Percentiles rank a stretch among this genome's conserved stretches.
These are phyloP conservation scores for Gymnocheta viridis DNA, from an alignment of 2,888 invertebrate species.

Conservation along the genomic window DNA sequence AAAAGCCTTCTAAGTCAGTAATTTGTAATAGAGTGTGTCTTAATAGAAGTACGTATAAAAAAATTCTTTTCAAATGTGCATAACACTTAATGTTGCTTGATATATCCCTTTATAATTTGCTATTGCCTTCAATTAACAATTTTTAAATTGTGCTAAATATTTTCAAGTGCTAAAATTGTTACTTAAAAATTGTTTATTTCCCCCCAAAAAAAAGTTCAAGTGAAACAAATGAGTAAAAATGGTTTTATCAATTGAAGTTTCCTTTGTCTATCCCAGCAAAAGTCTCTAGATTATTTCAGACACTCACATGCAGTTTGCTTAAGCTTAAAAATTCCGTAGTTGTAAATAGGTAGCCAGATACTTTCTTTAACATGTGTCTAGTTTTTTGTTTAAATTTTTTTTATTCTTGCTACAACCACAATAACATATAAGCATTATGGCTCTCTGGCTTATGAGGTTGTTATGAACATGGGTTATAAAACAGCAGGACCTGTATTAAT, in stretches of 20 bases:
- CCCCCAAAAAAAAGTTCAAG: neutral
- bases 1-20: too few relatives aligned
- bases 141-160: constrained; percentile 27
- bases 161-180: constrained; percentile 58
- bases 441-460: constrained; percentile 51
- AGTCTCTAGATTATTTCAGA: neutral
- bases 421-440: constrained; percentile 50
- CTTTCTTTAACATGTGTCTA: constrained; percentile 34
- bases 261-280: neutral
- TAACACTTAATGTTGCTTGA: neutral
- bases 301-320: neutral
- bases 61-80: too few relatives aligned
- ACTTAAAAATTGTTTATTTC: constrained; percentile 39
- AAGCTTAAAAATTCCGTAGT: neutral
- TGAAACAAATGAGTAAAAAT: constrained; percentile 30
- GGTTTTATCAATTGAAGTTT: constrained; percentile 34
- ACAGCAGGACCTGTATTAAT: constrained; percentile 60
- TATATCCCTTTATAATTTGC: neutral
- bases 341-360: constrained; percentile 7
- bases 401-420: constrained; percentile 20
- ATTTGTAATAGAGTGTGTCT: too few relatives aligned
- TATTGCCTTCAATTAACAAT: neutral
- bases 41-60: too few relatives aligned
- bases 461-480: constrained; percentile 62
- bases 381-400: too few relatives aligned